Percentiles rank a stretch among this genome's conserved stretches.
Evolutionary conservation across 2,797 vertebrate genomes (phyloP).

Genomic region (Microhierax caerulescens): DNA sequence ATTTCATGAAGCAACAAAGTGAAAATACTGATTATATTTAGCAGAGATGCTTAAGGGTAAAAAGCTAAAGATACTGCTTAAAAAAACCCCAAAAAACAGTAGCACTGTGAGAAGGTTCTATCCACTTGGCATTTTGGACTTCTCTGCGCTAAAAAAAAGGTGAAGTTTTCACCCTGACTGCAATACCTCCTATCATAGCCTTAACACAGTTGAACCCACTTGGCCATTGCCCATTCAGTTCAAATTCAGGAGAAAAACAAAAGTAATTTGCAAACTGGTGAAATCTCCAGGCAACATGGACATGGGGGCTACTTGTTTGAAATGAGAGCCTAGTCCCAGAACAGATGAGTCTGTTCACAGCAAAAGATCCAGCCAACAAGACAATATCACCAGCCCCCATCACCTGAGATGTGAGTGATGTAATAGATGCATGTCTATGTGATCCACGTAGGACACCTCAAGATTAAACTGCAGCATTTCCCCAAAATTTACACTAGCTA

Average conservation of each 20-base stretch:
- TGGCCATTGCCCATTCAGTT: background rate
- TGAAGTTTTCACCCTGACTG: background rate
- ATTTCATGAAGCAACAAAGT: background rate
- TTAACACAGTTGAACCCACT: background rate
- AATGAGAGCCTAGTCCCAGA: background rate
- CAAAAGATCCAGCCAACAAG: background rate
- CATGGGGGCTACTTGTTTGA: background rate
- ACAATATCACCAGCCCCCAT: background rate
- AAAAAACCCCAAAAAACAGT: background rate
- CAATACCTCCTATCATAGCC: background rate
- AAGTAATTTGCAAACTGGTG: background rate
- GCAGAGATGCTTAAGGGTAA: background rate
- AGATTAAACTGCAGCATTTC: background rate
- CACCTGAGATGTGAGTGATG: background rate
- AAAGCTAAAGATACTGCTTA: background rate
- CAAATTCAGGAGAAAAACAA: background rate
- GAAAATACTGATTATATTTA: background rate
- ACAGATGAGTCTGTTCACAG: background rate
- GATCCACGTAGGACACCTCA: background rate
- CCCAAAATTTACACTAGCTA: background rate
- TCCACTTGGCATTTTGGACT: background rate
- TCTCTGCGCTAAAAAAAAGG: background rate
- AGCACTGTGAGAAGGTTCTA: background rate
- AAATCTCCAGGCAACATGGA: background rate
- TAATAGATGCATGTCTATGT: rapidly evolving